These are phyloP conservation scores for Melierax canorus DNA, from an alignment of 2,113 vertebrate species.

Conservation along the genomic window DNA sequence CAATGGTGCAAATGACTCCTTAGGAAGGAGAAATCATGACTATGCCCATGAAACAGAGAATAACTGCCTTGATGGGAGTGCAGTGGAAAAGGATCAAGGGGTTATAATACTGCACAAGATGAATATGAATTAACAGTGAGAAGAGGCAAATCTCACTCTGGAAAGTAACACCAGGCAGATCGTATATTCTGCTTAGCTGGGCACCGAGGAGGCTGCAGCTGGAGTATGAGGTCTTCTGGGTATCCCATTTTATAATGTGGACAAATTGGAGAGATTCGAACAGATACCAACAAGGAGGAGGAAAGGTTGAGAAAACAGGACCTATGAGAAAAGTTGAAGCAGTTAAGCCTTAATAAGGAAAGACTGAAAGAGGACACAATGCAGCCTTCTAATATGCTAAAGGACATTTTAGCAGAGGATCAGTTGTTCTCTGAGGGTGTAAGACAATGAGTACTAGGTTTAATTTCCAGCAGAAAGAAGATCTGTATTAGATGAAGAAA, in stretches of 20 bases:
- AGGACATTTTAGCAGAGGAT: not conserved
- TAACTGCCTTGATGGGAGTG: not conserved
- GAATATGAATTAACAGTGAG: not conserved
- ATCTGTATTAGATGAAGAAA: not conserved
- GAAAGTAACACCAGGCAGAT: not conserved
- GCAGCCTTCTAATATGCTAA: not conserved
- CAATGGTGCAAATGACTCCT: conserved; percentile 36
- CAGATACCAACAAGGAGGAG: not conserved
- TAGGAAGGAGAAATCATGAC: not conserved
- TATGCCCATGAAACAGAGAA: not conserved
- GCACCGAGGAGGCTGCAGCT: not conserved
- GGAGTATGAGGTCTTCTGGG: not conserved
- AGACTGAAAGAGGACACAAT: not conserved
- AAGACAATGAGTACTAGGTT: not conserved
- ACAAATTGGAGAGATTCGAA: not conserved
- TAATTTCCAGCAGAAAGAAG: not conserved
- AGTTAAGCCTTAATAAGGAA: not conserved
- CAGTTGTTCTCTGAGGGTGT: not conserved
- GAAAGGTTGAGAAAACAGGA: not conserved
- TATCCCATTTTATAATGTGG: not conserved
- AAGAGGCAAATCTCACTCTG: not conserved
- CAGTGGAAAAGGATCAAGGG: not conserved
- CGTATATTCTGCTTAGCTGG: not conserved
- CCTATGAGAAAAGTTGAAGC: not conserved
- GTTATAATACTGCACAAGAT: not conserved